These are phyloP conservation scores for Hypsibius dujardini DNA, from an alignment of 1,140 invertebrate genomes.

Conservation along the genomic window DNA sequence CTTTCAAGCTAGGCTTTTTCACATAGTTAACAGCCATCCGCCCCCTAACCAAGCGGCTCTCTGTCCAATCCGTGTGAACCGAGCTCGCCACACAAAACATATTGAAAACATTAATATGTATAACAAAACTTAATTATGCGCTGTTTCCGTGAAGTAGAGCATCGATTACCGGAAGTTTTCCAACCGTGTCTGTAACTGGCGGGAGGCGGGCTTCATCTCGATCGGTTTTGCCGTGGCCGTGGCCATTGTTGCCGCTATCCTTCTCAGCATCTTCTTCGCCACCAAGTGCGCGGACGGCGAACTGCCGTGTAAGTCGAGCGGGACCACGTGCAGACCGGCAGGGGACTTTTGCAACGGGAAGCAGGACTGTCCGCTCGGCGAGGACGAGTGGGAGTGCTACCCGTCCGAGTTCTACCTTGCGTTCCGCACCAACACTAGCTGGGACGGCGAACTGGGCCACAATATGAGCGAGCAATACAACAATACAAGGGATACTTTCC, in stretches of 20 bases:
- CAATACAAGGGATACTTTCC: background rate
- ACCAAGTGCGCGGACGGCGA: background rate
- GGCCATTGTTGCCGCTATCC: background rate
- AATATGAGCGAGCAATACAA: background rate
- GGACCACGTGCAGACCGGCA: background rate
- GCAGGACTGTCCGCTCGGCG: background rate
- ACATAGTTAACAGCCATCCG: too few species aligned
- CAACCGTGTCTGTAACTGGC: background rate
- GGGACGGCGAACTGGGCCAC: background rate
- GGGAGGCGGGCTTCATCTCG: background rate
- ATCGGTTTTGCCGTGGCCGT: background rate
- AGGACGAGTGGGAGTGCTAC: slow-evolving; percentile 11
- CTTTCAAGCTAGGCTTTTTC: background rate
- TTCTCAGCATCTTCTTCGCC: background rate
- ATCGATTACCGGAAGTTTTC: slow-evolving; percentile 9
- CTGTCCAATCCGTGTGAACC: too few species aligned
- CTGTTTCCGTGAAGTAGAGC: background rate
- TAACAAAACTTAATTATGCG: background rate
- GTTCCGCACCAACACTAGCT: background rate
- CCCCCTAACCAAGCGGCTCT: too few species aligned
- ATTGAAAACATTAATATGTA: background rate
- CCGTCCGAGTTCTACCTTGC: slow-evolving; percentile 4
- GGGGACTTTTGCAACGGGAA: background rate
- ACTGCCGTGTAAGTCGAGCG: background rate
- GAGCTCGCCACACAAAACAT: background rate